Conservation (phyloP, 2,113 vertebrate genomes). For the Gopherus evgoodei region DNA sequence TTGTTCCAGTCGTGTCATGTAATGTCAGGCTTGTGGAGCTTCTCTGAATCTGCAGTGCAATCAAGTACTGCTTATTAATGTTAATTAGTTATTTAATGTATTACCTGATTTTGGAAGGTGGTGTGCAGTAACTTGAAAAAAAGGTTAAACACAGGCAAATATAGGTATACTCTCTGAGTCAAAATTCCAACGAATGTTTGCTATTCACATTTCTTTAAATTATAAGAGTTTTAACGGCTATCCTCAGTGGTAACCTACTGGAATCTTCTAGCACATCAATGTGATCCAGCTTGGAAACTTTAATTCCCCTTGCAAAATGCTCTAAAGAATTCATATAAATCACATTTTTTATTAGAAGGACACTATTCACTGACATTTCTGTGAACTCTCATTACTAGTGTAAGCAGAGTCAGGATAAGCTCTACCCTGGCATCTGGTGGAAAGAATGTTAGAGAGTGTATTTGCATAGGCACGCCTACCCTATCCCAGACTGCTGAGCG, state of each 20-base stretch:
- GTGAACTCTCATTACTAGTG: neutral
- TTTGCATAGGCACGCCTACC: too few relatives aligned
- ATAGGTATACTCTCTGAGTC: neutral
- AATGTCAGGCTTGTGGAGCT: neutral
- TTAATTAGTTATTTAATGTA: neutral
- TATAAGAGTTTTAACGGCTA: neutral
- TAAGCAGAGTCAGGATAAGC: too few relatives aligned
- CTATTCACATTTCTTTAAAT: neutral
- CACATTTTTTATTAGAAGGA: neutral
- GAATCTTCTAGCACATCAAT: neutral
- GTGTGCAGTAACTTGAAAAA: neutral
- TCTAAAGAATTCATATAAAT: neutral
- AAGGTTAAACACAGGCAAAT: neutral
- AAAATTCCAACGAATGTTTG: neutral
- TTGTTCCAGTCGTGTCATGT: accelerated
- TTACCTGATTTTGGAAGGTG: neutral
- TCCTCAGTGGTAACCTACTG: neutral
- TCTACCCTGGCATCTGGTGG: too few relatives aligned
- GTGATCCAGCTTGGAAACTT: neutral
- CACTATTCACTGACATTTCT: neutral
- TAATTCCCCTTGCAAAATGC: neutral
- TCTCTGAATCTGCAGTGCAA: neutral
- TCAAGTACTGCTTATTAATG: neutral
- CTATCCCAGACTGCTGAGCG: too few relatives aligned
- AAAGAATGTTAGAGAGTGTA: too few relatives aligned